Percentiles rank a stretch among this genome's conserved stretches.
Evolutionary conservation across 2,888 invertebrate genomes (phyloP).

Genomic region (Phyllotreta striolata): DNA sequence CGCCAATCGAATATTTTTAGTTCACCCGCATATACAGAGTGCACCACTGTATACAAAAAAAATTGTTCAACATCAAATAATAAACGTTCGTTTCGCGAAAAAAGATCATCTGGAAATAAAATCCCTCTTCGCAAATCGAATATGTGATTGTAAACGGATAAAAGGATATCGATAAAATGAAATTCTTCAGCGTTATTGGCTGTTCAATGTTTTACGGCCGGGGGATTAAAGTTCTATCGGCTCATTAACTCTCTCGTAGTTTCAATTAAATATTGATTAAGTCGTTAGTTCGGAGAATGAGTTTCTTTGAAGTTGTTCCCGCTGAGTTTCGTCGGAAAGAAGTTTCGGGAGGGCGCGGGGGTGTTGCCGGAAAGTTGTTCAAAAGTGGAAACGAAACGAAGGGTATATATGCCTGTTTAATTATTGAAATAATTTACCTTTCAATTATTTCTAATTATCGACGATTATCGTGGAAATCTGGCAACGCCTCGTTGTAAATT

Average conservation of each 20-base stretch:
- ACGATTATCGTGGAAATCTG: no score
- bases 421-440: no score
- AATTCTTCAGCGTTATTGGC: conserved; percentile 17
- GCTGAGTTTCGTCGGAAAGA: not conserved
- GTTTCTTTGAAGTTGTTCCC: conserved; percentile 12
- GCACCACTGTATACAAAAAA: no score
- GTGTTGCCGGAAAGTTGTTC: not conserved
- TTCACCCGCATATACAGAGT: no score
- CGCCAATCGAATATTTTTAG: no score
- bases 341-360: not conserved
- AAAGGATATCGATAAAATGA: conserved; percentile 19
- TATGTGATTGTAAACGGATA: conserved; percentile 2
- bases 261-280: conserved; percentile 47
- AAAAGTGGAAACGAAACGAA: no score
- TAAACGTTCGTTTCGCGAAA: not conserved
- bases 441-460: no score
- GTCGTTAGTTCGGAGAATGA: conserved; percentile 35
- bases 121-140: conserved; percentile 9
- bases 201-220: conserved; percentile 34
- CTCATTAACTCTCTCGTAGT: conserved; percentile 40
- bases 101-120: not conserved
- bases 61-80: no score
- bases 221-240: conserved; percentile 41
- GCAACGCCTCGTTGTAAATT: no score
- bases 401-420: no score